These are phyloP conservation scores for Chaetodon auriga DNA, from an alignment of 2,113 vertebrate species.

Conservation along the genomic window DNA sequence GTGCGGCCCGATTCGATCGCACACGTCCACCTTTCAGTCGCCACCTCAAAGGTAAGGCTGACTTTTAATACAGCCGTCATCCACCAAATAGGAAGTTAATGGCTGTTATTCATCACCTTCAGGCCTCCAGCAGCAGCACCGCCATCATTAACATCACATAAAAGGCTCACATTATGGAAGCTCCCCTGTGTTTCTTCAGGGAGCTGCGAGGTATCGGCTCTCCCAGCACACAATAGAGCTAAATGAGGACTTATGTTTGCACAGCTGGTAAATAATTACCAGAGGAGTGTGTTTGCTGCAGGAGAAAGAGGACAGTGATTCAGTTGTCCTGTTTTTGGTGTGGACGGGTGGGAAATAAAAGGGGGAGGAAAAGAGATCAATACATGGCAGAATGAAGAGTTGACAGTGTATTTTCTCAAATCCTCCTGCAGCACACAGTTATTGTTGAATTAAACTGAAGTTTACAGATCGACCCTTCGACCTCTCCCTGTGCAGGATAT, in stretches of 20 bases:
- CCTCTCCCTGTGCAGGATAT: not conserved
- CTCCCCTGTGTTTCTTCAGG: constrained; percentile 12
- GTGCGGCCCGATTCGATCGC: constrained; percentile 8
- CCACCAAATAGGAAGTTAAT: constrained; percentile 41
- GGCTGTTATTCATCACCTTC: constrained; percentile 50
- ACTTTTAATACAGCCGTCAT: constrained; percentile 55
- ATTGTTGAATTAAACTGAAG: not conserved
- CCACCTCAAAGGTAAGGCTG: constrained; percentile 33
- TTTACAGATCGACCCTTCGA: not conserved
- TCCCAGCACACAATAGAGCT: constrained; percentile 9
- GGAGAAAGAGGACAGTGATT: not conserved
- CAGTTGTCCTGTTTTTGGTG: not conserved
- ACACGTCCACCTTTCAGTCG: constrained; percentile 25
- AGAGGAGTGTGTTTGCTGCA: constrained; percentile 5
- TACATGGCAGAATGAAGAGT: not conserved
- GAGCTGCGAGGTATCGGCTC: constrained; percentile 5
- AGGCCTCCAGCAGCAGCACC: constrained; percentile 24
- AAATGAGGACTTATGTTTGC: constrained; percentile 60
- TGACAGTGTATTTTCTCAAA: not conserved
- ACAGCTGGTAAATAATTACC: constrained; percentile 56
- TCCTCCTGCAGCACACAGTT: not conserved
- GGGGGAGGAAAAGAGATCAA: not conserved
- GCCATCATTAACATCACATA: constrained; percentile 48
- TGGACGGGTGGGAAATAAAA: not conserved
- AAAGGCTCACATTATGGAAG: constrained; percentile 22